Base-by-base conservation (phyloP, 2,113 vertebrate species). In the Tachysurus vachellii region DNA sequence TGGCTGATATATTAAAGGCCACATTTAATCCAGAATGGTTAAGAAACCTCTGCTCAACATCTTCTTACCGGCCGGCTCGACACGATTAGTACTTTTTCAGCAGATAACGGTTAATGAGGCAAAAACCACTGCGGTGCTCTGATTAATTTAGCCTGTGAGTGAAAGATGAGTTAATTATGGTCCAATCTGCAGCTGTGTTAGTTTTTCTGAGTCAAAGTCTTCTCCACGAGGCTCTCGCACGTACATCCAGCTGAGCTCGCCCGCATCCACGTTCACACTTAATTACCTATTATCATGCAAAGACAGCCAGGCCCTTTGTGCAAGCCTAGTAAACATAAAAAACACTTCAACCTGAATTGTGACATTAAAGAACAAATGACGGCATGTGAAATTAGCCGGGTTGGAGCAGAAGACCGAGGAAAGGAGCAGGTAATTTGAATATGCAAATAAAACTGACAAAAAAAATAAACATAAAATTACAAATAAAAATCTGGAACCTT, bases 71-170 rank as follows among this genome's bases (percentile, higher is more conserved):
- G 77, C 56, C 76, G 73, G 86, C 82, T 88, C 56, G 56, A 86
- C 61, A 86, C 42, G 71, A 89, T 89, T 82, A 83, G 83, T 86
- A 61, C 66, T 88, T 88, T 36, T 80, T 80, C 61, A 85, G 80
- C 86, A 86, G 83, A 88, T 83, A 86, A 88, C 79, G 36, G 83
- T 88, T 89, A 89, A 88, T 89, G 86, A 83, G 84, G 56, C 73
- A 83, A 88, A 66, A 80, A 62, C 82, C 85, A 81, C 66, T 73
- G 50, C 44, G 59, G 86, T 88, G 86, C 31, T 80, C 36, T 88
- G 62, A 88, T 89, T 88, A 61, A 89, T 88, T 88, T 75, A 66
- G 73, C 73, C 4, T 12, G 66, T 59, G 80, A 86, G 84, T 85
- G 59, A 83, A 82, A 86, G 83, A 86, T 82, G 53, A 88, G 84